Evolutionary conservation across 2,888 invertebrate species (phyloP), one percentile per base, ranked within the genome.

Genomic region (Timema podura): DNA sequence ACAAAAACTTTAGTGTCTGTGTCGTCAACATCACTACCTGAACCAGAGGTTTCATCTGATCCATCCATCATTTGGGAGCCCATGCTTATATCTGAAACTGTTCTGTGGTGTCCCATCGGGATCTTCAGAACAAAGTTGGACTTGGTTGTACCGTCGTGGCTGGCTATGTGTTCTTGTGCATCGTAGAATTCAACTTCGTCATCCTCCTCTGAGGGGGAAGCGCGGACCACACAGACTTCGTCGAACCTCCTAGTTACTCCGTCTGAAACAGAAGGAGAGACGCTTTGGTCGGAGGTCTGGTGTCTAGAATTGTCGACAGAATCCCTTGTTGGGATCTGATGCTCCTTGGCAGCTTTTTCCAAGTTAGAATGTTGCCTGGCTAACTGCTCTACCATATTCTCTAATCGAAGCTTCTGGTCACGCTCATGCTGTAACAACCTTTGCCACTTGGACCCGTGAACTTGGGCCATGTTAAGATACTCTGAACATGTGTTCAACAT

Each of bases 371-470:
- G 98, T 80, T 99, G 99, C 75, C 95, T 88, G 13, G 99, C 99
- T 73, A 99, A 86, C 78, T 97, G 96, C 80, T 99, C 98, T 15
- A 99, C 95, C 85, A 99, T 95, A 79, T 97, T 97, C 79, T 97
- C 96, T 74, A 97, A 84, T 65, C 95, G 88, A 80, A 91, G 87
- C 77, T 96, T 89, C 82, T 98, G 96, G 75, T 98, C 96, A 44
- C 97, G 90, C 80, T 99, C 98, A 81, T 96, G 94, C 76, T 96
- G 94, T 74, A 98, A 83, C 80, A 95, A 89, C 76, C 93, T 91
- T 75, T 93, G 92, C 94, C 98, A 95, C 76, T 96, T 93, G 71
- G 92, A 89, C 67, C 95, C 95, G 76, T 98, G 96, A 46, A 89
- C 89, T 77, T 95, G 92, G 13, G 96, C 95, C 71, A 96, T 88